Evolutionary conservation across 2,888 invertebrate species (phyloP).

Genomic region (Thecocarcelia acutangulata): DNA sequence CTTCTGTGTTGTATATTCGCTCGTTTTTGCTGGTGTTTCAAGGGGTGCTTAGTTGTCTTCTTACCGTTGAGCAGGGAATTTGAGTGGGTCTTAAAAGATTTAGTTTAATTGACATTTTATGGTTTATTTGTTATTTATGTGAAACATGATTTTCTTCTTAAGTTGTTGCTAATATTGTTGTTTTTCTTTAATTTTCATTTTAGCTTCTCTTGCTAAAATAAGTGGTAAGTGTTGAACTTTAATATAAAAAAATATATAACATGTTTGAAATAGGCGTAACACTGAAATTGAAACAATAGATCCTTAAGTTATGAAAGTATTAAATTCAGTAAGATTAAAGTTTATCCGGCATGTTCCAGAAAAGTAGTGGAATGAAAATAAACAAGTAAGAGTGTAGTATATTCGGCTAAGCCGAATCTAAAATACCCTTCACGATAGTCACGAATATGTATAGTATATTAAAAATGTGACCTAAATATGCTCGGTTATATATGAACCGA

Average conservation of each 20-base stretch:
- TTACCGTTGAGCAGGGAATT: slow-evolving; percentile 58
- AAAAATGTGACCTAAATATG: no score
- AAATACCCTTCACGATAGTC: no score
- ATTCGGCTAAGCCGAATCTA: no score
- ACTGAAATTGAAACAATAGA: no score
- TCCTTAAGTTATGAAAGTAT: no score
- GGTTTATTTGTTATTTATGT: slow-evolving; percentile 66
- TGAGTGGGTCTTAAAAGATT: slow-evolving; percentile 69
- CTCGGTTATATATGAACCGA: no score
- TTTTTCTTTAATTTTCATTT: slow-evolving; percentile 42
- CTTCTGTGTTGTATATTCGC: slow-evolving; percentile 45
- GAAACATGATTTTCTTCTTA: slow-evolving; percentile 59
- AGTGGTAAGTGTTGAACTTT: slow-evolving; percentile 12
- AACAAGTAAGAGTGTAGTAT: no score
- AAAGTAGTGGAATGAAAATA: no score
- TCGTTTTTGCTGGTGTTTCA: slow-evolving; percentile 49
- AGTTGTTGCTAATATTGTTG: slow-evolving; percentile 34
- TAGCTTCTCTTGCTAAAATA: slow-evolving; percentile 16
- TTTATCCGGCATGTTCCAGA: no score
- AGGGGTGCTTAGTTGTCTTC: slow-evolving; percentile 69
- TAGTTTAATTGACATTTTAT: slow-evolving; percentile 69
- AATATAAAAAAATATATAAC: neutral
- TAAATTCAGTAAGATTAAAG: no score
- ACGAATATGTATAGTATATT: no score
- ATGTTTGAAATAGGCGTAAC: no score